These are phyloP conservation scores for Perccottus glenii DNA, from an alignment of 2,113 vertebrate species.

Conservation along the genomic window DNA sequence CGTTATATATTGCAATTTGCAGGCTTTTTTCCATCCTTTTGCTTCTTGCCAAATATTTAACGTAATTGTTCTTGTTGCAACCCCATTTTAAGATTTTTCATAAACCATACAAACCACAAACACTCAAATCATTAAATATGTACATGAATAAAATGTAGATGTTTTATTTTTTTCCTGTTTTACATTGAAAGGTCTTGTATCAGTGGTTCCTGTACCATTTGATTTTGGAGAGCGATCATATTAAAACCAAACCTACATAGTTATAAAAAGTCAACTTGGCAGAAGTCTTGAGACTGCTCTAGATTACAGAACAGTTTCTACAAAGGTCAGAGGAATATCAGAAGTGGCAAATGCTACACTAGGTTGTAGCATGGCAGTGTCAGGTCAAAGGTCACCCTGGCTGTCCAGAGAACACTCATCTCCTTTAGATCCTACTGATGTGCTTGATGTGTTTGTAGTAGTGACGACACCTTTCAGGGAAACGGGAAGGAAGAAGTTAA, in stretches of 20 bases:
- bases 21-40: not conserved
- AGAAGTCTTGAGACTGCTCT: slow-evolving; percentile 2
- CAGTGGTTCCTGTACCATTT: too few relatives aligned
- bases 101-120: not conserved
- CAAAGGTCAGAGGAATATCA: slow-evolving; percentile 64
- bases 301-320: slow-evolving; percentile 64
- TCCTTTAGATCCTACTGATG: slow-evolving; percentile 20
- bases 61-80: too few relatives aligned
- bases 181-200: too few relatives aligned
- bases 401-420: slow-evolving; percentile 29
- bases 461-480: slow-evolving; percentile 45
- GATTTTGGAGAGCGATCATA: too few relatives aligned
- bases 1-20: not conserved
- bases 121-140: too few relatives aligned
- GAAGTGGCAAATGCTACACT: slow-evolving; percentile 86
- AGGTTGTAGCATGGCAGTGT: slow-evolving; percentile 77
- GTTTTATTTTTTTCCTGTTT: too few relatives aligned
- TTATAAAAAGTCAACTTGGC: too few relatives aligned
- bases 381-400: slow-evolving; percentile 63
- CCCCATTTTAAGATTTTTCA: too few relatives aligned
- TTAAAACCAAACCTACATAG: too few relatives aligned
- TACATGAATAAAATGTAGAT: too few relatives aligned
- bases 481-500: slow-evolving; percentile 75
- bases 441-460: slow-evolving; percentile 26
- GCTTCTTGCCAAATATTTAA: too few relatives aligned